A percentile compares a stretch with the other conserved stretches of the same genome.
phyloP scores from a whole-genome alignment of 2,888 invertebrate genomes.

The Zele albiditarsus region DNA sequence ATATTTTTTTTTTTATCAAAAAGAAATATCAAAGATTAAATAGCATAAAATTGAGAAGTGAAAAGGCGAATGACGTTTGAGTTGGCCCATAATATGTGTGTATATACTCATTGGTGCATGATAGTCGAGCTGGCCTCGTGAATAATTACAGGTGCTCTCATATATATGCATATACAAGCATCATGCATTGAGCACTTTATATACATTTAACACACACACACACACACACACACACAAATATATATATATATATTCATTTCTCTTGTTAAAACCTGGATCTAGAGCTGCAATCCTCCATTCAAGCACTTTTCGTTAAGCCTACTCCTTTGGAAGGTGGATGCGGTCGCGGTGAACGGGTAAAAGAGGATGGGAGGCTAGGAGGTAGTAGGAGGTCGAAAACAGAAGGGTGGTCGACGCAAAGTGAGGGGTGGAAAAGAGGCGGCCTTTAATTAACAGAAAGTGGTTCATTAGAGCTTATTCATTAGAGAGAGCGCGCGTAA shows the following conservation, averaged over 20 bases:
- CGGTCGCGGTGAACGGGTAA: constrained; percentile 41
- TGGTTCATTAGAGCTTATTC: constrained; percentile 93
- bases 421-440: constrained; percentile 66
- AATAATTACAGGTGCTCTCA: constrained; percentile 37
- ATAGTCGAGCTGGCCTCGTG: constrained; percentile 25
- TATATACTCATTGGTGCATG: background rate
- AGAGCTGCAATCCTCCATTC: constrained; percentile 59
- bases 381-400: constrained; percentile 17
- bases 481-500: constrained; percentile 89
- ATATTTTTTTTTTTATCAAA: no score
- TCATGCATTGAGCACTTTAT: constrained; percentile 11
- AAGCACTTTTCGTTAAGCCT: constrained; percentile 67
- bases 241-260: constrained; percentile 21
- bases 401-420: constrained; percentile 27
- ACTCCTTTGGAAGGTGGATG: constrained; percentile 57
- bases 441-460: constrained; percentile 92
- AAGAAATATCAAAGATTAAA: no score
- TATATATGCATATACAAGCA: constrained; percentile 12
- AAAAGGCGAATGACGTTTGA: no score
- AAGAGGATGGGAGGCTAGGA: constrained; percentile 41
- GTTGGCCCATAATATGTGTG: background rate
- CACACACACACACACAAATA: background rate
- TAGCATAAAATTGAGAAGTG: no score
- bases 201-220: constrained; percentile 15
- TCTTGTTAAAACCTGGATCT: constrained; percentile 18